These are phyloP conservation scores for Halesus radiatus DNA, from an alignment of 1,140 invertebrate species.

Conservation along the genomic window DNA sequence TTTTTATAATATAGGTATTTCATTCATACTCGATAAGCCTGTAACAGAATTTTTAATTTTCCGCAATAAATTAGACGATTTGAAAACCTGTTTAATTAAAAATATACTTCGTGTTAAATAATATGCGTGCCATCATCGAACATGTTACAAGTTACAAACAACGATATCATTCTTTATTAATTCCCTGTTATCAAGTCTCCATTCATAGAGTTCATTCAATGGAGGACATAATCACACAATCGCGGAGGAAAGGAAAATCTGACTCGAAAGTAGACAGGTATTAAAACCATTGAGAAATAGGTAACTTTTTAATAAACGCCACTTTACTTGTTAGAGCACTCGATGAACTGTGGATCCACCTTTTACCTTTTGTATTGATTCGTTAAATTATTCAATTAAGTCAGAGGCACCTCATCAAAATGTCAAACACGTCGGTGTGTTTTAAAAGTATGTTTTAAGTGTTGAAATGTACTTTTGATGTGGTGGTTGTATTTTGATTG, in stretches of 20 bases:
- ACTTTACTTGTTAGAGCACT: neutral
- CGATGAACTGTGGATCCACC: neutral
- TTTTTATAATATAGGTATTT: too few relatives aligned
- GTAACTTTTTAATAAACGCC: neutral
- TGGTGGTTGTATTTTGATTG: too few relatives aligned
- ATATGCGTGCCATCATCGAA: too few relatives aligned
- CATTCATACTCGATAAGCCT: too few relatives aligned
- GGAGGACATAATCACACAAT: neutral
- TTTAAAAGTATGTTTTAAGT: too few relatives aligned
- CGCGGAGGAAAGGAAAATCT: neutral
- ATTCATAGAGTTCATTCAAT: slow-evolving; percentile 17
- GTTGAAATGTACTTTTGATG: too few relatives aligned
- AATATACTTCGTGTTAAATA: too few relatives aligned
- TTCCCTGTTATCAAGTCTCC: neutral
- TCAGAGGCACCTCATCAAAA: neutral
- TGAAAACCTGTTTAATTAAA: too few relatives aligned
- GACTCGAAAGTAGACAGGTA: neutral
- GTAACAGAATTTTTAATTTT: too few relatives aligned
- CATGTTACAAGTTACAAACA: too few relatives aligned
- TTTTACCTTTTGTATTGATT: neutral
- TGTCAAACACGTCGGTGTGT: neutral
- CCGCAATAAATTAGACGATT: too few relatives aligned
- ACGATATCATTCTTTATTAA: neutral
- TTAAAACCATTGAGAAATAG: neutral
- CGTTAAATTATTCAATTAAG: neutral